A percentile compares a stretch with the other conserved stretches of the same genome.
These are phyloP conservation scores for Nesogale talazaci DNA, from an alignment of 2,113 vertebrate species.

Conservation along the genomic window DNA sequence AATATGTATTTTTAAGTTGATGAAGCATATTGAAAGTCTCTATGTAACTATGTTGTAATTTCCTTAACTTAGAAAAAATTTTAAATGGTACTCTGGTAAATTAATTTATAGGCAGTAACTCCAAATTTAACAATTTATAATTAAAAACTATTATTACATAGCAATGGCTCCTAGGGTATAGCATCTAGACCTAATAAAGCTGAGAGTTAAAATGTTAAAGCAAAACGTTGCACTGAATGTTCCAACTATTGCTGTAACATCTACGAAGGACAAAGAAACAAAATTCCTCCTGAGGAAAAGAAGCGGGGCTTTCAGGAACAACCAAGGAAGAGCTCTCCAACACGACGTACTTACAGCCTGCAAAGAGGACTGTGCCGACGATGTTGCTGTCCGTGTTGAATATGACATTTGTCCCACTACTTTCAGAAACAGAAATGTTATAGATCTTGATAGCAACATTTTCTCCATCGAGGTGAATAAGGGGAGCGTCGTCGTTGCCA, in stretches of 20 bases:
- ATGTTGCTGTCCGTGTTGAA: constrained; percentile 63
- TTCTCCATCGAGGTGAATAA: constrained; percentile 81
- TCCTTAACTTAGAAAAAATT: background rate
- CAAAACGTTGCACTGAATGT: background rate
- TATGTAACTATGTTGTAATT: background rate
- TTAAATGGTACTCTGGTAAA: background rate
- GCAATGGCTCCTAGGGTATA: background rate
- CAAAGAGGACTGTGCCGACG: constrained; percentile 87
- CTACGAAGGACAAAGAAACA: background rate
- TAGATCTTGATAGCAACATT: constrained; percentile 82
- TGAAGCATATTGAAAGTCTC: background rate
- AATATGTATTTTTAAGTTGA: background rate
- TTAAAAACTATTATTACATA: background rate
- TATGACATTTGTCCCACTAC: constrained; percentile 85
- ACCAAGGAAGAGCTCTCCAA: background rate
- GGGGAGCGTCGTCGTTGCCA: constrained; percentile 52
- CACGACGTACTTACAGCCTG: constrained; percentile 85
- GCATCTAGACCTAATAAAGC: background rate
- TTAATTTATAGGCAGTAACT: constrained; percentile 4
- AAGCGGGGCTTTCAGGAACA: background rate
- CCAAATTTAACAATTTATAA: constrained; percentile 2
- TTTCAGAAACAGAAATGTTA: constrained; percentile 80
- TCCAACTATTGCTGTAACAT: constrained; percentile 19
- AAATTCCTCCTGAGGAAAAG: background rate
- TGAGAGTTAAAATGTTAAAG: constrained; percentile 11